These are phyloP conservation scores for Unio delphinus DNA, from an alignment of 2,888 invertebrate genomes.

Conservation along the genomic window DNA sequence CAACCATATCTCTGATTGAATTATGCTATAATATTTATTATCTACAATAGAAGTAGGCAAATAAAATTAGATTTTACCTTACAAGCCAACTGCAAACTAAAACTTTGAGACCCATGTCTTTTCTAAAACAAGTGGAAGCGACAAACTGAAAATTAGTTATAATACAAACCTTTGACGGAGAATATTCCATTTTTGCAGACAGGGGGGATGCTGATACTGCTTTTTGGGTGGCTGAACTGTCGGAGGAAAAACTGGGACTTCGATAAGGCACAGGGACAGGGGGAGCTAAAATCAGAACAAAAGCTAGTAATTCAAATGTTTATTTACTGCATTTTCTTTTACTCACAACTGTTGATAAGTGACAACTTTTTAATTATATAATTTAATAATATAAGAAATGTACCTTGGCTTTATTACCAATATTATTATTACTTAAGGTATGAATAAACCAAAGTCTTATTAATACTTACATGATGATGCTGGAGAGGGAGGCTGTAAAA, in stretches of 20 bases:
- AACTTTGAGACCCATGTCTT: too few species aligned
- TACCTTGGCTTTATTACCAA: not conserved
- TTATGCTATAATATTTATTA: too few species aligned
- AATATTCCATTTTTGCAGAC: conserved; percentile 46
- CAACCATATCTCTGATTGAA: too few species aligned
- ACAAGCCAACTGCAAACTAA: too few species aligned
- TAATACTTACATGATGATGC: conserved; percentile 49
- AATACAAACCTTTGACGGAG: not conserved
- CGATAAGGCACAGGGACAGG: conserved; percentile 67
- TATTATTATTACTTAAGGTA: too few species aligned
- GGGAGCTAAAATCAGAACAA: conserved; percentile 46
- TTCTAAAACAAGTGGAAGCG: not conserved
- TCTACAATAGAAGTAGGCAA: too few species aligned
- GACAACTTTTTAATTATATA: too few species aligned
- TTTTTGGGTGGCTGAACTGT: conserved; percentile 60
- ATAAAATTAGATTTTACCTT: too few species aligned
- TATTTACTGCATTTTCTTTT: not conserved
- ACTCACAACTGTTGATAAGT: too few species aligned
- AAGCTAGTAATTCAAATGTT: not conserved
- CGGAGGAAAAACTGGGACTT: conserved; percentile 57
- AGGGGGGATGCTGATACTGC: conserved; percentile 59
- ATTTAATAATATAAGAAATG: too few species aligned
- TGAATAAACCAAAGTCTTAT: too few species aligned
- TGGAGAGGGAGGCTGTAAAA: conserved; percentile 73
- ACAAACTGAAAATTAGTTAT: not conserved